Conservation (phyloP, 2,888 invertebrate genomes). For the Timandra comae region DNA sequence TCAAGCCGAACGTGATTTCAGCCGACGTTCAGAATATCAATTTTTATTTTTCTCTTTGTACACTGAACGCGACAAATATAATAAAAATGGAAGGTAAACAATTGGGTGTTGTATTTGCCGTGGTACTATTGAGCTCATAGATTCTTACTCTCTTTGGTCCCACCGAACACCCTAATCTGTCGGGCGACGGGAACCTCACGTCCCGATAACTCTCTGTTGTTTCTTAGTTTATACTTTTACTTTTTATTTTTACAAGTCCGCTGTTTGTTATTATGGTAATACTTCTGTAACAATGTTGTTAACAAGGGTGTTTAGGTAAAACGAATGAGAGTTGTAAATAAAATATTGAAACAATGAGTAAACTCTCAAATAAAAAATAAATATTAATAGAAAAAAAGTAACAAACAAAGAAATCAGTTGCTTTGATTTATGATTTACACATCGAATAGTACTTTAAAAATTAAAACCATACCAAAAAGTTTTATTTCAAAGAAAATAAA, state of each 20-base stretch:
- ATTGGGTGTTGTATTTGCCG: slow-evolving; percentile 56
- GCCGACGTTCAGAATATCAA: slow-evolving; percentile 44
- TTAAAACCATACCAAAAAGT: too few species aligned
- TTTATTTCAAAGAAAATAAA: too few species aligned
- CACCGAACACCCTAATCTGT: slow-evolving; percentile 70
- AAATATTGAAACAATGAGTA: too few species aligned
- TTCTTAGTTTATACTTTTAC: slow-evolving; percentile 40
- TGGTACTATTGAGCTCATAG: slow-evolving; percentile 51
- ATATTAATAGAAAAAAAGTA: too few species aligned
- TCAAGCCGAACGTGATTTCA: slow-evolving; percentile 41
- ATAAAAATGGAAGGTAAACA: slow-evolving; percentile 72
- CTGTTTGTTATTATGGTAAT: too few species aligned
- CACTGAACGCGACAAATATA: slow-evolving; percentile 47
- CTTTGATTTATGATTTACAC: too few species aligned
- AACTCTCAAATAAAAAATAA: too few species aligned
- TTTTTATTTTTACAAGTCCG: not conserved
- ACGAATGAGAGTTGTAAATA: too few species aligned
- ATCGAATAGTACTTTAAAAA: too few species aligned
- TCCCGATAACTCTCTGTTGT: slow-evolving; percentile 54
- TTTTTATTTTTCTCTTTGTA: slow-evolving; percentile 43
- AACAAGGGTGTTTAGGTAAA: too few species aligned
- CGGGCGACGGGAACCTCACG: slow-evolving; percentile 55
- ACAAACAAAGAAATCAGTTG: too few species aligned
- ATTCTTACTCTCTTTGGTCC: slow-evolving; percentile 62
- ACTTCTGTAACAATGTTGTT: too few species aligned